Evolutionary conservation across 92 coral and sea anemone genomes (phyloP).

Genomic region (Actinostola sp.): DNA sequence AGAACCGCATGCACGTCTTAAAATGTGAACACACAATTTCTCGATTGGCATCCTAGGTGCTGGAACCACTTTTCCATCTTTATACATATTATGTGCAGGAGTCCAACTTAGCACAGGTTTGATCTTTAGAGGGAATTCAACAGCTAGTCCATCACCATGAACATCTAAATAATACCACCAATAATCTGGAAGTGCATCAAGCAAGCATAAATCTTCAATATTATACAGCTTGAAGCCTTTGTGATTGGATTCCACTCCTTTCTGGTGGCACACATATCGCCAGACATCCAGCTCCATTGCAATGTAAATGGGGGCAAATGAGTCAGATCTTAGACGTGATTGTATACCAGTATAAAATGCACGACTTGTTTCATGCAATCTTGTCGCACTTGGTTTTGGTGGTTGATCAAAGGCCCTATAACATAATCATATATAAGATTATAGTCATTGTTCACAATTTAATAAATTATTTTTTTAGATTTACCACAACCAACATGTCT

Average conservation of each 20-base stretch:
- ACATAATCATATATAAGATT: not conserved
- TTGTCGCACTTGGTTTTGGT: not conserved
- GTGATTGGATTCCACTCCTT: constrained; percentile 47
- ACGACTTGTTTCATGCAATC: constrained; percentile 48
- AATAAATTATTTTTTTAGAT: no score
- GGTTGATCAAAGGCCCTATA: not conserved
- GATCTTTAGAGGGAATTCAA: constrained; percentile 40
- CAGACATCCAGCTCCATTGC: constrained; percentile 53
- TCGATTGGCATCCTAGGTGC: constrained; percentile 9
- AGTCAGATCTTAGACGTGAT: constrained; percentile 32
- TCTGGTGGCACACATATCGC: constrained; percentile 37
- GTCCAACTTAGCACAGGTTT: constrained; percentile 40
- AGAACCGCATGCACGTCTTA: constrained; percentile 5
- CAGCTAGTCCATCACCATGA: constrained; percentile 58
- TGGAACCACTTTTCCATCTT: constrained; percentile 11
- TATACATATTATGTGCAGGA: constrained; percentile 3
- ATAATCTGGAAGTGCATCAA: constrained; percentile 35
- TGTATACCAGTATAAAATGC: constrained; percentile 37
- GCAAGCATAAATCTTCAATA: constrained; percentile 32
- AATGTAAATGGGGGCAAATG: constrained; percentile 33
- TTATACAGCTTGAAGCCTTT: constrained; percentile 37
- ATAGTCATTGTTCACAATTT: not conserved
- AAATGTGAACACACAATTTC: not conserved
- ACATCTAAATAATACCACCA: constrained; percentile 64
- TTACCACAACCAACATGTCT: not conserved